Conservation (phyloP, 2,888 invertebrate species). For the Orthonevra nobilis region DNA sequence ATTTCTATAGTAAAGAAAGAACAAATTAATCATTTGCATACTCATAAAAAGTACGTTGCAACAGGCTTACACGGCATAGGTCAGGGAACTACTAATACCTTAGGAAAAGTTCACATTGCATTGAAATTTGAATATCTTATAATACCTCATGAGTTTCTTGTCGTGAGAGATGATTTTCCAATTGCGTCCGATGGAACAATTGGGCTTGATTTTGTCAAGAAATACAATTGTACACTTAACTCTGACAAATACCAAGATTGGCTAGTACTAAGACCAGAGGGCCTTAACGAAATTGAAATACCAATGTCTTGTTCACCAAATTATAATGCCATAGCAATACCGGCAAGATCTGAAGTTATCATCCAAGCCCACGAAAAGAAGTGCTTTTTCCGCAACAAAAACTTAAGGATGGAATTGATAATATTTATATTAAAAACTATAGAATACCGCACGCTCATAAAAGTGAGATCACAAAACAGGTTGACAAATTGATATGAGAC, state of each 20-base stretch:
- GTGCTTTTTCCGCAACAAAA: background rate
- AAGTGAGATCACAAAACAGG: background rate
- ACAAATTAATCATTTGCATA: background rate
- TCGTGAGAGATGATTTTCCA: background rate
- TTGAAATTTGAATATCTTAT: background rate
- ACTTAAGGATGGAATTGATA: background rate
- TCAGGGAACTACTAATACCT: background rate
- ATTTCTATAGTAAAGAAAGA: background rate
- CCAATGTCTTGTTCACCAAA: background rate
- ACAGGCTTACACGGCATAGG: background rate
- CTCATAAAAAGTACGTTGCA: background rate
- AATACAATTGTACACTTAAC: background rate
- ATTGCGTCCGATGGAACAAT: conserved; percentile 10
- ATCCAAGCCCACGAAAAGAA: background rate
- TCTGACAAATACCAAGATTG: background rate
- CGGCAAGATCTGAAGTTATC: background rate
- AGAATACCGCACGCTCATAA: background rate
- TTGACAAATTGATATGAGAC: conserved; percentile 1
- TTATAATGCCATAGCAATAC: background rate
- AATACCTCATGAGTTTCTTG: background rate
- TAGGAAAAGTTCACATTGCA: background rate
- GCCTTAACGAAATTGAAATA: background rate
- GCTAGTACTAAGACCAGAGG: background rate
- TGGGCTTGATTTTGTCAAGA: background rate
- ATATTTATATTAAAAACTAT: background rate